These are phyloP conservation scores for Athene cunicularia DNA, from an alignment of 2,113 vertebrate genomes.

Conservation along the genomic window DNA sequence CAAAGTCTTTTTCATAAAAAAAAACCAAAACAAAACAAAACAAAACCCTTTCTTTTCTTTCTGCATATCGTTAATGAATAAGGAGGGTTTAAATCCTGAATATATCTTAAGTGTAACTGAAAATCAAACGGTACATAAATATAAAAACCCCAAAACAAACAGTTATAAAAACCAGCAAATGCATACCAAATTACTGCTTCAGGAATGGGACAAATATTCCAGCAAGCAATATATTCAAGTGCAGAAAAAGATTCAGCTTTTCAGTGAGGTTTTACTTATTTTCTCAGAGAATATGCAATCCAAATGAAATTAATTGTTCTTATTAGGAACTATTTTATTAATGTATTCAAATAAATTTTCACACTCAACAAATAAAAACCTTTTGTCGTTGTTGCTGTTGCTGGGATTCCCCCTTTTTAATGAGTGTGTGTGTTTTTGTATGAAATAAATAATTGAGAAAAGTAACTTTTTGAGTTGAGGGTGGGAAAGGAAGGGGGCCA, in stretches of 20 bases:
- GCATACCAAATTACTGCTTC: background rate
- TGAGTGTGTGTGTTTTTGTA: too few relatives aligned
- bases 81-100: background rate
- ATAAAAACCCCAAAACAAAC: too few relatives aligned
- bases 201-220: background rate
- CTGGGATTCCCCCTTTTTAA: background rate
- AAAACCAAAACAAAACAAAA: too few relatives aligned
- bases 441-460: background rate
- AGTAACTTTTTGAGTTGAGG: background rate
- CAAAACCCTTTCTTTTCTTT: background rate
- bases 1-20: background rate
- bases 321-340: background rate
- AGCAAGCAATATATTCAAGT: background rate
- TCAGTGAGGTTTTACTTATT: background rate
- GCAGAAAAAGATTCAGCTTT: background rate
- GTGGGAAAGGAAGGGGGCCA: accelerated
- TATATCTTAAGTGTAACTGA: accelerated
- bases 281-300: background rate
- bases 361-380: background rate
- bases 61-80: background rate
- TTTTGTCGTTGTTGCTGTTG: background rate
- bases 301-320: background rate
- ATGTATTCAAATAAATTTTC: background rate
- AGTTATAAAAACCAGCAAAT: background rate
- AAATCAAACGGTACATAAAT: background rate